phyloP scores from a whole-genome alignment of 35 echinoderm and acorn worm genomes.

The Ophioderma brevispina region DNA sequence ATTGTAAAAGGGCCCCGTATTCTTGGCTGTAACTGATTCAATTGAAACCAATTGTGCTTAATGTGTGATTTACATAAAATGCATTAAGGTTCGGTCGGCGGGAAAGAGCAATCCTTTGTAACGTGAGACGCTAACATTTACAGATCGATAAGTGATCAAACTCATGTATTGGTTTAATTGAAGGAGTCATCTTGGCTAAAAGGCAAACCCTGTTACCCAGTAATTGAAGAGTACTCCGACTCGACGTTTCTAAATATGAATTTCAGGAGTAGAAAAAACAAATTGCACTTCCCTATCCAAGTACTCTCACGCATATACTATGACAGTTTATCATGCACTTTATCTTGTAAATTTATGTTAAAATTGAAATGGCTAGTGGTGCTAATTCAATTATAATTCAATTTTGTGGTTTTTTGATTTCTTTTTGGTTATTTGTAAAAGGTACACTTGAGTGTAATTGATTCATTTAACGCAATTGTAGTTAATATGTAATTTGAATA shows the following conservation, averaged over 20 bases:
- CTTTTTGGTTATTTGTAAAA: not conserved
- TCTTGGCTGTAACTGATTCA: not conserved
- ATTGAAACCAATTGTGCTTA: not conserved
- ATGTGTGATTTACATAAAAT: constrained; percentile 12
- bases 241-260: no score
- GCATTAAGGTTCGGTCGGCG: not conserved
- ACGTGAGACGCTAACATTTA: constrained; percentile 1
- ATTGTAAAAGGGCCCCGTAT: not conserved
- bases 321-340: not conserved
- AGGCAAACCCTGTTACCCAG: no score
- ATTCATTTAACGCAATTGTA: not conserved
- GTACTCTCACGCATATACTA: not conserved
- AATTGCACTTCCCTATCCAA: not conserved
- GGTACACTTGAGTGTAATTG: not conserved
- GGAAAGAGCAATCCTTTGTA: constrained; percentile 13
- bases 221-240: no score
- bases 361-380: not conserved
- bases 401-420: not conserved
- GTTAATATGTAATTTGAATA: no score
- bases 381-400: not conserved
- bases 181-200: not conserved
- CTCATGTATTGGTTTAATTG: not conserved
- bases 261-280: no score
- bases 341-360: constrained; percentile 5
- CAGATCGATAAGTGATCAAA: not conserved